A percentile compares a stretch with the other conserved stretches of the same genome.
These are phyloP conservation scores for Camponotus pennsylvanicus DNA, from an alignment of 1,140 invertebrate genomes.

Conservation along the genomic window DNA sequence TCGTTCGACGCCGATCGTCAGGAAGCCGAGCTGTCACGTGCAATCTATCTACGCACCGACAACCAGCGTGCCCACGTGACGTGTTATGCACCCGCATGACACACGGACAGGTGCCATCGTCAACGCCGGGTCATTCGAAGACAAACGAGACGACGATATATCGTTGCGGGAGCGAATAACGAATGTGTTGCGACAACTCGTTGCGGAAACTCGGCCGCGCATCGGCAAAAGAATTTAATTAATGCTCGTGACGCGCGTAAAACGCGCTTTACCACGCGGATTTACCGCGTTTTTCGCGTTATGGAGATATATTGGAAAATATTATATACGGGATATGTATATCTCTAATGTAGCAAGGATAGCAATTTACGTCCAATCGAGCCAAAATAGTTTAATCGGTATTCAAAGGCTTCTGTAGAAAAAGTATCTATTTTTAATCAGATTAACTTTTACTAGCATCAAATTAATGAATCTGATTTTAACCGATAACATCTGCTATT, in stretches of 20 bases:
- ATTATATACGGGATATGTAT: background rate
- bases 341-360: background rate
- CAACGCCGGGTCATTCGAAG: conserved; percentile 65
- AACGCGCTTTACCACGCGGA: background rate
- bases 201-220: conserved; percentile 34
- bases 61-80: conserved; percentile 67
- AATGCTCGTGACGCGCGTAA: background rate
- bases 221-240: conserved; percentile 35
- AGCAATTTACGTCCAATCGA: background rate
- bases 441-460: background rate
- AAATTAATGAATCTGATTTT: background rate
- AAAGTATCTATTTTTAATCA: background rate
- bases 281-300: background rate
- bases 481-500: background rate
- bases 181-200: conserved; percentile 26
- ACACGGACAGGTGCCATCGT: conserved; percentile 72
- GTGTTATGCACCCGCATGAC: conserved; percentile 73
- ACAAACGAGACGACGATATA: conserved; percentile 62
- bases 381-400: background rate
- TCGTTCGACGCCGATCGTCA: conserved; percentile 53
- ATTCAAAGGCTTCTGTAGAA: background rate
- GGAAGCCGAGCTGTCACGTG: conserved; percentile 71
- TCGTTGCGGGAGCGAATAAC: conserved; percentile 43
- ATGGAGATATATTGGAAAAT: background rate
- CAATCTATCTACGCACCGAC: conserved; percentile 63